Evolutionary conservation across 2,797 vertebrate species (phyloP).

Genomic region (Aphelocoma californica): DNA sequence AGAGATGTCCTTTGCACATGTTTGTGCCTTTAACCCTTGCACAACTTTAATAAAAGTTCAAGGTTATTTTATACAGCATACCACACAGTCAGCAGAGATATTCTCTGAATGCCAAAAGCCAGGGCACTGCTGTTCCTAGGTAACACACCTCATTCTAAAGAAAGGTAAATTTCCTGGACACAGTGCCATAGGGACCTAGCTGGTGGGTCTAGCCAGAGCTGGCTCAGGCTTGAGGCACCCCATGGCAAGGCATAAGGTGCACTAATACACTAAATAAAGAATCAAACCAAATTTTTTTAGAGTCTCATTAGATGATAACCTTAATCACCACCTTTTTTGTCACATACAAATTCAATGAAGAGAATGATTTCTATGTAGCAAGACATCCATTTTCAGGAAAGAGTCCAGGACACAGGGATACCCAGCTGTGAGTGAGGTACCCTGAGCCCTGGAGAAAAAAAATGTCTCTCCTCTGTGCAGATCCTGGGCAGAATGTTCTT

Average conservation of each 20-base stretch:
- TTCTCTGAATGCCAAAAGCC: background rate
- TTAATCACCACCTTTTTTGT: background rate
- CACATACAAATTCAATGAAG: accelerated
- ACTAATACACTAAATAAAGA: background rate
- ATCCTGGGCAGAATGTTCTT: background rate
- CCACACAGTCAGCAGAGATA: background rate
- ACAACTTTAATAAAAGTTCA: background rate
- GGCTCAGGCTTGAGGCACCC: background rate
- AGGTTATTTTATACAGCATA: background rate
- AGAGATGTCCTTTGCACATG: background rate
- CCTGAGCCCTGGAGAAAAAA: background rate
- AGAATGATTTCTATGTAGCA: background rate
- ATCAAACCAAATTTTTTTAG: background rate
- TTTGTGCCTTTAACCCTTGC: background rate
- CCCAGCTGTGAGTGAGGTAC: accelerated
- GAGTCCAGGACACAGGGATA: background rate
- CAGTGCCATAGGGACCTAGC: accelerated
- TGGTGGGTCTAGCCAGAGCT: background rate
- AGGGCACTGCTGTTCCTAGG: background rate
- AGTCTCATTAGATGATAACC: background rate
- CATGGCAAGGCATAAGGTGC: accelerated
- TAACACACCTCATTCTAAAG: background rate
- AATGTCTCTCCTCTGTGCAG: background rate
- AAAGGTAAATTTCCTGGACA: background rate
- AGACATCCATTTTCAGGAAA: background rate